Conservation (phyloP, 2,113 vertebrate genomes). For the human region GRCh38 chr16:73477501-73478000, state of each 20-base stretch:
- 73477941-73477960: background rate
- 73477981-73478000: too few species aligned
- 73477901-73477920: background rate
- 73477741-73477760: background rate
- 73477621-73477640: too few species aligned
- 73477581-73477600: background rate
- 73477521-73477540: background rate
- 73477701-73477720: background rate
- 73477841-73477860: background rate
- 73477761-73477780: background rate
- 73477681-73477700: background rate
- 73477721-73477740: background rate
- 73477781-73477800: background rate
- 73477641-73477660: rapidly evolving
- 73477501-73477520: background rate
- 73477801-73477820: background rate
- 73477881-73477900: background rate
- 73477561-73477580: background rate
- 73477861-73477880: background rate
- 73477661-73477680: background rate
- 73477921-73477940: background rate
- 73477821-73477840: background rate
- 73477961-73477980: too few species aligned
- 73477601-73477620: background rate
- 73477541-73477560: background rate